These are phyloP conservation scores for Choristoneura rosaceana DNA, from an alignment of 2,888 invertebrate genomes.

Conservation along the genomic window DNA sequence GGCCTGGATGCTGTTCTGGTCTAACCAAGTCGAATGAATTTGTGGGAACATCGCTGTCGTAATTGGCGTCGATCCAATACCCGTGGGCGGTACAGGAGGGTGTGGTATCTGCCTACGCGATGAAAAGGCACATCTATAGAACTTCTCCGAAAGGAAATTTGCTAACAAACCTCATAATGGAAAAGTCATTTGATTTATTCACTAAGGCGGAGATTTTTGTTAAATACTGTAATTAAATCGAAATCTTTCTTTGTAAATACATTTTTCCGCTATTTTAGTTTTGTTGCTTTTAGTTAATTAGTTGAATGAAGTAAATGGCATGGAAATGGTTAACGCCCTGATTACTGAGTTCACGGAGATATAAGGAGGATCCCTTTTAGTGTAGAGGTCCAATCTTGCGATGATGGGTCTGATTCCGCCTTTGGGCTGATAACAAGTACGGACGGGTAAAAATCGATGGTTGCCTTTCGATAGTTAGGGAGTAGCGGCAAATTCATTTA, in stretches of 20 bases:
- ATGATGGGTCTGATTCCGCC: constrained; percentile 34
- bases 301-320: constrained; percentile 66
- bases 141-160: constrained; percentile 8
- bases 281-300: constrained; percentile 54
- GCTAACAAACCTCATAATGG: background rate
- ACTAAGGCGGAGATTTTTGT: background rate
- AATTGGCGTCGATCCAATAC: constrained; percentile 61
- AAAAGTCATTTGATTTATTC: constrained; percentile 4
- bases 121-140: constrained; percentile 5
- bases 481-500: background rate
- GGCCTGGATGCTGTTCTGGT: constrained; percentile 10
- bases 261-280: background rate
- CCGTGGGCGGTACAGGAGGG: constrained; percentile 49
- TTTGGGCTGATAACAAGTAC: constrained; percentile 16
- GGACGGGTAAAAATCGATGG: constrained; percentile 2
- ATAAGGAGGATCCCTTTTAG: constrained; percentile 57
- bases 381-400: constrained; percentile 40
- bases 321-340: constrained; percentile 79
- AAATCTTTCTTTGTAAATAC: background rate
- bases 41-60: constrained; percentile 45
- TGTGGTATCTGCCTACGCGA: constrained; percentile 27
- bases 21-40: constrained; percentile 45
- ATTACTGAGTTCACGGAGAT: constrained; percentile 75
- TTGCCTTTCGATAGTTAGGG: background rate
- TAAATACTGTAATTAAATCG: background rate